Conservation (phyloP, 2,797 vertebrate species). For the Liparis tanakae region DNA sequence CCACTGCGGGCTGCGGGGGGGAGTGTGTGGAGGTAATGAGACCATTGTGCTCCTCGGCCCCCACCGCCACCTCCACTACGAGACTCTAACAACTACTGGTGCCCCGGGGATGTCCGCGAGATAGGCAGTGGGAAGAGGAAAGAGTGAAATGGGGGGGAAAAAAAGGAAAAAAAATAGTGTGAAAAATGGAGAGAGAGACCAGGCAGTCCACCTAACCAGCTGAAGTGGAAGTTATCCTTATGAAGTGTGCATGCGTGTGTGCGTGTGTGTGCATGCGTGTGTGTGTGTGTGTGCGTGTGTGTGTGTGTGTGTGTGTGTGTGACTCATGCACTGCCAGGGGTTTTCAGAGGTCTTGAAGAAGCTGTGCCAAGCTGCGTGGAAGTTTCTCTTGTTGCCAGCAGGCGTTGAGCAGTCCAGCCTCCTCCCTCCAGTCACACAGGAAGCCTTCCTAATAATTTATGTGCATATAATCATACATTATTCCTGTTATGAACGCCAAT, state of each 20-base stretch:
- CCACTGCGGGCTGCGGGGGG: conserved; percentile 56
- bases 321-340: conserved; percentile 73
- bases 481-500: not conserved
- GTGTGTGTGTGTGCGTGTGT: not conserved
- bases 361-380: conserved; percentile 76
- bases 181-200: conserved; percentile 53
- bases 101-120: conserved; percentile 76
- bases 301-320: conserved; percentile 39
- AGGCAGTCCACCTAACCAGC: conserved; percentile 80
- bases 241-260: conserved; percentile 65
- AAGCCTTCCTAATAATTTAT: conserved; percentile 34
- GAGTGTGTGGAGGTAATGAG: conserved; percentile 80
- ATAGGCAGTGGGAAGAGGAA: conserved; percentile 67
- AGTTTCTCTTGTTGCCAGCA: conserved; percentile 70
- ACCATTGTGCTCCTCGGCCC: conserved; percentile 59
- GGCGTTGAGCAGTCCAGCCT: conserved; percentile 54
- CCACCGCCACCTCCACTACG: conserved; percentile 71
- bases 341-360: conserved; percentile 72
- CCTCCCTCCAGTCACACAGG: conserved; percentile 37
- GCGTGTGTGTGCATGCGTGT: not conserved
- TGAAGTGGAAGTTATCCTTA: conserved; percentile 81
- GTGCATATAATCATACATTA: not conserved
- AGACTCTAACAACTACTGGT: conserved; percentile 78
- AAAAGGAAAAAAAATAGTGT: conserved; percentile 52
- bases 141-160: conserved; percentile 51